Evolutionary conservation across 2,888 invertebrate species (phyloP).

Genomic region (Caenorhabditis angaria): DNA sequence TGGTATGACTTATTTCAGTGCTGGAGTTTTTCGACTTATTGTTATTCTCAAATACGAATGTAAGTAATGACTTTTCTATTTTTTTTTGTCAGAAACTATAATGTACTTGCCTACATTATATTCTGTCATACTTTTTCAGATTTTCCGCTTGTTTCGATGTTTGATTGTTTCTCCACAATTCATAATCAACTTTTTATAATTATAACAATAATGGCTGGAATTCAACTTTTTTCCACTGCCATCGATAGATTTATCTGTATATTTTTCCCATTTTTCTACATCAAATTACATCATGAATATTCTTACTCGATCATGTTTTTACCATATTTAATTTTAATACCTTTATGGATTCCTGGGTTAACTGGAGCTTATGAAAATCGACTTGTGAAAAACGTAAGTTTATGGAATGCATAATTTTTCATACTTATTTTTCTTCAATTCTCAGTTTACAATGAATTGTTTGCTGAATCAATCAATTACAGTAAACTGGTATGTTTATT

Average conservation of each 20-base stretch:
- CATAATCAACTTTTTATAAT: slow-evolving; percentile 51
- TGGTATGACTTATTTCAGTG: slow-evolving; percentile 49
- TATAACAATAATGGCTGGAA: slow-evolving; percentile 48
- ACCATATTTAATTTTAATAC: slow-evolving; percentile 36
- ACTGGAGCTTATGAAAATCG: slow-evolving; percentile 15
- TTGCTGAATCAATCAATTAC: slow-evolving; percentile 38
- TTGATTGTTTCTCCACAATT: slow-evolving; percentile 40
- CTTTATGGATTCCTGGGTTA: slow-evolving; percentile 35
- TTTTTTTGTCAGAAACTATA: background rate
- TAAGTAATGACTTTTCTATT: too few relatives aligned
- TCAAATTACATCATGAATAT: slow-evolving; percentile 42
- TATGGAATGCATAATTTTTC: background rate
- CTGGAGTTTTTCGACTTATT: slow-evolving; percentile 39
- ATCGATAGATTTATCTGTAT: slow-evolving; percentile 52
- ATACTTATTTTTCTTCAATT: background rate
- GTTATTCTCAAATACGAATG: slow-evolving; percentile 33
- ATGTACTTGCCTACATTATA: too few relatives aligned
- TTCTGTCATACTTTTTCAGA: slow-evolving; percentile 34
- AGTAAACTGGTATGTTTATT: slow-evolving; percentile 25
- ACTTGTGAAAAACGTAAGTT: slow-evolving; percentile 18
- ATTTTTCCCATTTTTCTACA: slow-evolving; percentile 46
- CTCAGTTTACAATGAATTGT: slow-evolving; percentile 46
- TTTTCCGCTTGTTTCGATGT: slow-evolving; percentile 44
- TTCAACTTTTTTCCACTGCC: slow-evolving; percentile 36
- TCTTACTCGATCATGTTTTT: slow-evolving; percentile 40